These are phyloP conservation scores for Platyura marginata DNA, from an alignment of 1,140 invertebrate species.

Conservation along the genomic window DNA sequence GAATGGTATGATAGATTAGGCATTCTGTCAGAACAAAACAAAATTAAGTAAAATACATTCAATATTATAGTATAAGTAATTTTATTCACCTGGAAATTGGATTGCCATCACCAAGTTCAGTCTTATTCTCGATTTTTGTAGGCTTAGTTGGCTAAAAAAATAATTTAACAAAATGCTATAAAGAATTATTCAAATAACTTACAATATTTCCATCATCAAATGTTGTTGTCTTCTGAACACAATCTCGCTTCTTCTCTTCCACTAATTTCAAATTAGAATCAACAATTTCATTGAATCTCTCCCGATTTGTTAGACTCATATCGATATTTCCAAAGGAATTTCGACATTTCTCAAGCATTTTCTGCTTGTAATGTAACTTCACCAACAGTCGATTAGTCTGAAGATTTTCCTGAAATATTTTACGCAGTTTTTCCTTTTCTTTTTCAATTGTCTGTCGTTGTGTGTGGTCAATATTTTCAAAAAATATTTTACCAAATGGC, in stretches of 20 bases:
- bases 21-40: too few relatives aligned
- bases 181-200: conserved; percentile 3
- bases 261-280: conserved; percentile 12
- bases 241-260: conserved; percentile 13
- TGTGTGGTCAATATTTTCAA: background rate
- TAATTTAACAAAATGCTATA: background rate
- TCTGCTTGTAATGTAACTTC: background rate
- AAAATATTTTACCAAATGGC: background rate
- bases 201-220: conserved; percentile 12
- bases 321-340: conserved; percentile 4
- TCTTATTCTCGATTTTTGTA: background rate
- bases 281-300: background rate
- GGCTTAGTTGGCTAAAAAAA: background rate
- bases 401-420: background rate
- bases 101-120: background rate
- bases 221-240: conserved; percentile 5
- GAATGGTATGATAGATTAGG: too few relatives aligned
- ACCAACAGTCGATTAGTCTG: conserved; percentile 4
- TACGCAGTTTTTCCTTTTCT: background rate
- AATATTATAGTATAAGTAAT: too few relatives aligned
- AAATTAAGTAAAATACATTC: too few relatives aligned
- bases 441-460: background rate
- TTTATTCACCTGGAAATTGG: too few relatives aligned
- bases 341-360: conserved; percentile 9
- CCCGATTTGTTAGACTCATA: background rate